These are phyloP conservation scores for Baronia brevicornis DNA, from an alignment of 2,888 invertebrate species.

Conservation along the genomic window DNA sequence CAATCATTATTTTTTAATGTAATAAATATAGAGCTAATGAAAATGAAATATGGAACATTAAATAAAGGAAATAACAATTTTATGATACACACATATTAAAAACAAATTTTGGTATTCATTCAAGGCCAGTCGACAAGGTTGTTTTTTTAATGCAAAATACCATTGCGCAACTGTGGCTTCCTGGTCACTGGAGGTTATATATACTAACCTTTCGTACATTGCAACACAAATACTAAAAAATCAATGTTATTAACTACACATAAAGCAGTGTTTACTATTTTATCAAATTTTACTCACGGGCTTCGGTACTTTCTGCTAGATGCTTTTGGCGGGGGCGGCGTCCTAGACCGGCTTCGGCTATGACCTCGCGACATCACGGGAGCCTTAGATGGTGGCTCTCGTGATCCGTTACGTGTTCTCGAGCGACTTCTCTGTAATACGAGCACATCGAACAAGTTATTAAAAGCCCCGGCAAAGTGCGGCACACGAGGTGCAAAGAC, in stretches of 20 bases:
- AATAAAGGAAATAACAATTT: no score
- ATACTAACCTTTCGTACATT: slow-evolving; percentile 7
- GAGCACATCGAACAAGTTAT: slow-evolving; percentile 8
- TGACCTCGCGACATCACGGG: slow-evolving; percentile 61
- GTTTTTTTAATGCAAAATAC: slow-evolving; percentile 23
- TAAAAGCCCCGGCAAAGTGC: slow-evolving; percentile 18
- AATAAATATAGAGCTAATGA: no score
- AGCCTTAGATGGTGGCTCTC: slow-evolving; percentile 60
- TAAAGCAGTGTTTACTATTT: slow-evolving; percentile 8
- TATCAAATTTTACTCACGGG: slow-evolving; percentile 49
- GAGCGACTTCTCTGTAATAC: slow-evolving; percentile 69
- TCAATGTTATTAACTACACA: slow-evolving; percentile 7
- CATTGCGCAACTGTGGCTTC: slow-evolving; percentile 46
- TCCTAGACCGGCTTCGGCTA: slow-evolving; percentile 69
- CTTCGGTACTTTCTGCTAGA: slow-evolving; percentile 65
- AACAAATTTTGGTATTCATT: no score
- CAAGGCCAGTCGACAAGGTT: slow-evolving; percentile 18
- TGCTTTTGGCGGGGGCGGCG: slow-evolving; percentile 70
- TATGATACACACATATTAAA: no score
- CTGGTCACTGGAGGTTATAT: slow-evolving; percentile 62
- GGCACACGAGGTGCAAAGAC: slow-evolving; percentile 45
- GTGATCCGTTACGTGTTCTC: slow-evolving; percentile 67
- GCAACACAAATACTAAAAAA: neutral
- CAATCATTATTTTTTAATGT: no score
- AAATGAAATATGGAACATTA: no score